Evolutionary conservation across 2,797 vertebrate genomes (phyloP), one percentile per base, ranked within the genome.

Genomic region (Hypotaenidia okinawae): DNA sequence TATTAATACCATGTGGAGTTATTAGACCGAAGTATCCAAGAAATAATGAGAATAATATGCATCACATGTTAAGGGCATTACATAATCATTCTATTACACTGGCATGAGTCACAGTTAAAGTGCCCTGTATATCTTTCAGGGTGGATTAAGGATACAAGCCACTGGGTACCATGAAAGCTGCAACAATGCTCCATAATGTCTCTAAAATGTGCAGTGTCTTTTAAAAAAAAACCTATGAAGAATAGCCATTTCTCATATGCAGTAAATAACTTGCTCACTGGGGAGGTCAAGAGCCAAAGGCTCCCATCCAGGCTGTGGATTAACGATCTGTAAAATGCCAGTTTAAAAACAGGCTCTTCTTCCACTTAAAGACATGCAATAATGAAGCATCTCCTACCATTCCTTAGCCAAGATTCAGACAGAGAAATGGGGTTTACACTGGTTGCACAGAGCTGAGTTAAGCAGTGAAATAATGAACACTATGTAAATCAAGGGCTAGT

Each of bases 291-390:
- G 6, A 91, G 84, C 84, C 79, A 87, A 94, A 95, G 89, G 93
- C 95, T 97, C 72, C 10, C 68, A 37, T 96, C 94, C 92, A 92
- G 87, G 66, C 33, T 93, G 86, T 91, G 92, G 97, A 97, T 97
- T 97, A 90, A 97, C 91, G 96, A 96, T 87, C 96, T 97, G 96
- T 77, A 97, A 97, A 96, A 74, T 93, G 51, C 89, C 88, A 58
- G 70, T 79, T 95, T 70, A 81, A 90, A 95, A 94, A 94, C 9
- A 96, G 80, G 80, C 62, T 95, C 84, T 66, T 92, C 94, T 96
- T 93, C 93, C 25, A 27, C 90, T 81, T 84, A 55, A 21, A 79
- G 80, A 45, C 89, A 74, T 19, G 72, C 59, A 95, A 51, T 91
- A 94, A 97, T 13, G 92, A 94, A 96, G 88, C 92, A 86, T 95